Conservation (phyloP, 2,797 vertebrate genomes). For the Phalloptychus januarius region DNA sequence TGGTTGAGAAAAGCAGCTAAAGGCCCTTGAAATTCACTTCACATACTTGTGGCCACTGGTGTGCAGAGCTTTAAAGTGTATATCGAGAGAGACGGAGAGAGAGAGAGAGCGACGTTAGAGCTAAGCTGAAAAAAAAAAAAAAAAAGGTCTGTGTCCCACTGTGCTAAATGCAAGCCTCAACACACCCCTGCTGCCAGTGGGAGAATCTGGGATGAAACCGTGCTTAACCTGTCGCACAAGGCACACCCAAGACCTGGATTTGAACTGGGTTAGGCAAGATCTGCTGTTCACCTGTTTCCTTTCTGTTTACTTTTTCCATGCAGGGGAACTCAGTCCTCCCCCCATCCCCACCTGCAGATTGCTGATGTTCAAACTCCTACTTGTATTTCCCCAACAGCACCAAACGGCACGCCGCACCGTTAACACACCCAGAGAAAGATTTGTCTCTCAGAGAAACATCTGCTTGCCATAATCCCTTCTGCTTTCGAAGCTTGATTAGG, state of each 20-base stretch:
- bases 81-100: background rate
- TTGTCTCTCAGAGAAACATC: conserved; percentile 70
- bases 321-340: conserved; percentile 5
- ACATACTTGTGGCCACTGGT: conserved; percentile 18
- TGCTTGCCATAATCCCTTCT: conserved; percentile 75
- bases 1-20: conserved; percentile 1
- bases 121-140: conserved; percentile 27
- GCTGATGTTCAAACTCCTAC: conserved; percentile 28
- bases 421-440: conserved; percentile 33
- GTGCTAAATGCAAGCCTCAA: conserved; percentile 65
- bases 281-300: conserved; percentile 30
- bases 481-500: conserved; percentile 66
- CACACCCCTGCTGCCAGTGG: conserved; percentile 55
- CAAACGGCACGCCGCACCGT: background rate
- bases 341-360: conserved; percentile 7
- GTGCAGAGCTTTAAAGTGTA: conserved; percentile 41
- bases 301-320: background rate
- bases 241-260: conserved; percentile 30
- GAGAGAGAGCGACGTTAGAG: conserved; percentile 32
- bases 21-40: conserved; percentile 24
- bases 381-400: background rate
- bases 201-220: conserved; percentile 35
- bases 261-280: conserved; percentile 11
- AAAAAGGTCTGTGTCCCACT: conserved; percentile 41
- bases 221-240: conserved; percentile 59